Percentiles rank a stretch among this genome's conserved stretches.
phyloP scores from a whole-genome alignment of 2,888 invertebrate genomes.

The Aleiodes testaceus region DNA sequence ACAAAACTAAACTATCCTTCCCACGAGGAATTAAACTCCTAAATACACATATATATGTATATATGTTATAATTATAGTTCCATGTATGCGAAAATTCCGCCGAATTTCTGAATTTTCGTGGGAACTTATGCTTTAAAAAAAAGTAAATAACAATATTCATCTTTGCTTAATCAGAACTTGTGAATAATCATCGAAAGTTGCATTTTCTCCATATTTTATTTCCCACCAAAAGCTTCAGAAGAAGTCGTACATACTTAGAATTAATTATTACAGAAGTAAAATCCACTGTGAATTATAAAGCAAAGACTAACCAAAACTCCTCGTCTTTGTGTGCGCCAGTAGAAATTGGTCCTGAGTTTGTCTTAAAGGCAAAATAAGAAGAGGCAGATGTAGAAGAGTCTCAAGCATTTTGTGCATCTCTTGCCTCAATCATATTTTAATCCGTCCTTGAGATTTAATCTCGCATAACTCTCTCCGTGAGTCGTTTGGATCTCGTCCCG shows the following conservation, averaged over 20 bases:
- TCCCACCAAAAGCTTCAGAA: too few species aligned
- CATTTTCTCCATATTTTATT: neutral
- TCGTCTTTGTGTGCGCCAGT: too few species aligned
- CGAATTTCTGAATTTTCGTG: neutral
- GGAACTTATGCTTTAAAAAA: neutral
- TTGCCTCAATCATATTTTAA: slow-evolving; percentile 50
- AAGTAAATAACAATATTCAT: neutral
- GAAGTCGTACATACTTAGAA: too few species aligned
- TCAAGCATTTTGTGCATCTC: slow-evolving; percentile 5
- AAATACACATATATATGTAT: slow-evolving; percentile 3
- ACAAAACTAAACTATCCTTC: slow-evolving; percentile 2
- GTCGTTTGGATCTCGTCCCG: slow-evolving; percentile 1
- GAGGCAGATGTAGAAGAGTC: too few species aligned
- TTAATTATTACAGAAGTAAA: too few species aligned
- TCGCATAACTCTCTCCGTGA: slow-evolving; percentile 45
- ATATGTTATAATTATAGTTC: neutral
- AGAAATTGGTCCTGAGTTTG: too few species aligned
- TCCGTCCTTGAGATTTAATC: slow-evolving; percentile 51
- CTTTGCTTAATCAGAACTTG: neutral
- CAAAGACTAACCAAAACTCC: too few species aligned
- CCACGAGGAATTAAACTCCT: slow-evolving; percentile 5
- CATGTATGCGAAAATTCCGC: neutral
- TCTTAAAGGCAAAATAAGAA: too few species aligned
- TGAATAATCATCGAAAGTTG: neutral
- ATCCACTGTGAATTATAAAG: too few species aligned